These are phyloP conservation scores for Darevskia mixta DNA, from an alignment of 2,797 vertebrate species.

Conservation along the genomic window DNA sequence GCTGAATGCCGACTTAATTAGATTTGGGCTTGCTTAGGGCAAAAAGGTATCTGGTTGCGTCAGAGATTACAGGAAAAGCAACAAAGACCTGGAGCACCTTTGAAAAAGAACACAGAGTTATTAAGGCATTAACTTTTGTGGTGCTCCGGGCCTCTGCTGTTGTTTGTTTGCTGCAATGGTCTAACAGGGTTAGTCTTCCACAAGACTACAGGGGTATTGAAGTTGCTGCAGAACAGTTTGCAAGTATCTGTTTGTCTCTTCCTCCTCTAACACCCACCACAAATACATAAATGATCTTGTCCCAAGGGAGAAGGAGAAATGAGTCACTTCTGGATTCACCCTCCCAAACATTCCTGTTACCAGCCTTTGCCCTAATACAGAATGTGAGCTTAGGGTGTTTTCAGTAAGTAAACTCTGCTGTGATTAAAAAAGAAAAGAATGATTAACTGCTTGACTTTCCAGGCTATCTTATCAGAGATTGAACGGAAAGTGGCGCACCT, in stretches of 20 bases:
- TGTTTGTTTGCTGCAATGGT: not conserved
- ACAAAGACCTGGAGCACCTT: not conserved
- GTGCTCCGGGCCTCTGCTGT: not conserved
- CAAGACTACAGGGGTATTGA: not conserved
- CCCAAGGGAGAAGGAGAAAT: not conserved
- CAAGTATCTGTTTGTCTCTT: not conserved
- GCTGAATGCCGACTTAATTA: no score
- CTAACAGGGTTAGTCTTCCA: not conserved
- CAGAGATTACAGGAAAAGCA: not conserved
- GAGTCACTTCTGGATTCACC: not conserved
- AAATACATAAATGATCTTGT: not conserved
- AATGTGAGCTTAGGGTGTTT: not conserved
- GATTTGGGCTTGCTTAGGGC: no score
- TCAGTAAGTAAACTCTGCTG: conserved; percentile 19
- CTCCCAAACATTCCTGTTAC: not conserved
- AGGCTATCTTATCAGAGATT: conserved; percentile 90
- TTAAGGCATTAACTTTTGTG: not conserved
- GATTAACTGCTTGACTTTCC: conserved; percentile 61
- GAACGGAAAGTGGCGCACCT: conserved; percentile 85
- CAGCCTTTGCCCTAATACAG: not conserved
- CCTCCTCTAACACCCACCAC: not conserved
- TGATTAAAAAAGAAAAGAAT: conserved; percentile 41
- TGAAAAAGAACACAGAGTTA: not conserved
- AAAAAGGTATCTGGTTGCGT: no score
- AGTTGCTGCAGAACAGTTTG: not conserved